Evolutionary conservation across 2,113 vertebrate genomes (phyloP).

Genomic region (Phylloscopus trochilus): DNA sequence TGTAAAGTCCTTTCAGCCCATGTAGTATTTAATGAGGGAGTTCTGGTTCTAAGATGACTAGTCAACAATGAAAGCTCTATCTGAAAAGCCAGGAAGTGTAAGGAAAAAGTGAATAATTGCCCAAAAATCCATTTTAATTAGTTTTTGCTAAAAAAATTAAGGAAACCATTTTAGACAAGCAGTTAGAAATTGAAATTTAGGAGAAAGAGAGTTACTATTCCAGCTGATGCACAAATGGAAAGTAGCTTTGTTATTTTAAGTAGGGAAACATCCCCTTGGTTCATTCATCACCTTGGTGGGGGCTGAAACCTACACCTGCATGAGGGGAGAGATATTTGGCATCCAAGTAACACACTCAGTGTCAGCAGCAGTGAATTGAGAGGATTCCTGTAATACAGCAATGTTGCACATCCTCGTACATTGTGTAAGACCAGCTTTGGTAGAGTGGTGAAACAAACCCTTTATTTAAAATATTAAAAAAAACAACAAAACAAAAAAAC

Average conservation of each 20-base stretch:
- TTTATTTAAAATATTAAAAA: not conserved
- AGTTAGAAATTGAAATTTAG: not conserved
- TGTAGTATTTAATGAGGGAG: not conserved
- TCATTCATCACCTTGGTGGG: not conserved
- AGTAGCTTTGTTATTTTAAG: not conserved
- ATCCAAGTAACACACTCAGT: not conserved
- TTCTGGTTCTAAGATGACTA: constrained; percentile 6
- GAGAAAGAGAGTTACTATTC: not conserved
- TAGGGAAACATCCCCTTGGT: not conserved
- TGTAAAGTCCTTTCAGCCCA: not conserved
- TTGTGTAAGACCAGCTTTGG: not conserved
- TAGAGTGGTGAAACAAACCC: not conserved
- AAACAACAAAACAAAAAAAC: no score
- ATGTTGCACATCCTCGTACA: not conserved
- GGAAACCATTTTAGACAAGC: not conserved
- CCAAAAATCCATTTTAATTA: not conserved
- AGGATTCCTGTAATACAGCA: not conserved
- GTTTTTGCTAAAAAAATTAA: not conserved
- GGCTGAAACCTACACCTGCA: not conserved
- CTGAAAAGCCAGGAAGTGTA: not conserved
- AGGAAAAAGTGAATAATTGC: not conserved
- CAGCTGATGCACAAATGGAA: not conserved
- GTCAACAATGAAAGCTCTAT: constrained; percentile 21
- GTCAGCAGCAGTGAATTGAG: not conserved
- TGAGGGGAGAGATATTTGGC: not conserved